These are phyloP conservation scores for Drosophila sordidula DNA, from an alignment of 2,888 invertebrate species.

Conservation along the genomic window DNA sequence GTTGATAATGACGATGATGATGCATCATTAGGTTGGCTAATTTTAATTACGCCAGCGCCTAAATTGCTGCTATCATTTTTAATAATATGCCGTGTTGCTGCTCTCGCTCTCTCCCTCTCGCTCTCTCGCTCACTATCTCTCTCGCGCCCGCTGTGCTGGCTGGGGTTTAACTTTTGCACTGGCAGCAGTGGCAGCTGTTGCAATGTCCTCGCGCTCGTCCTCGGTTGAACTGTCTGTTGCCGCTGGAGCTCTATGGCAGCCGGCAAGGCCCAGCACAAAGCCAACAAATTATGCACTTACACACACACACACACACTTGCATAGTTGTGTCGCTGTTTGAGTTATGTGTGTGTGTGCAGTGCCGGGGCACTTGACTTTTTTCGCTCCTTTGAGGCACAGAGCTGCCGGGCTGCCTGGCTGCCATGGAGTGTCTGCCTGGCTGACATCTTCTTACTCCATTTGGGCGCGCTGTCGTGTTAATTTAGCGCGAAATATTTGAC, in stretches of 20 bases:
- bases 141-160: conserved; percentile 21
- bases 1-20: conserved; percentile 63
- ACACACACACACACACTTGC: conserved; percentile 31
- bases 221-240: conserved; percentile 41
- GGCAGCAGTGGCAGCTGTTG: conserved; percentile 64
- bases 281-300: conserved; percentile 76
- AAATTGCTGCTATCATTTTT: conserved; percentile 79
- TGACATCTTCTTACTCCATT: conserved; percentile 78
- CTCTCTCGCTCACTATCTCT: conserved; percentile 8
- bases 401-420: conserved; percentile 27
- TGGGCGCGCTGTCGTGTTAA: conserved; percentile 79
- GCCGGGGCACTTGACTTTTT: conserved; percentile 64
- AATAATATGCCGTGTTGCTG: conserved; percentile 62
- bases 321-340: conserved; percentile 58
- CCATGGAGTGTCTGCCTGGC: conserved; percentile 51
- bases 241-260: conserved; percentile 29
- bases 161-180: conserved; percentile 69
- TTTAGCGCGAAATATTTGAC: conserved; percentile 80
- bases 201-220: conserved; percentile 25
- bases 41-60: conserved; percentile 74
- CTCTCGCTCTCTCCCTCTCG: not conserved
- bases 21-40: conserved; percentile 78
- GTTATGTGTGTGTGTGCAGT: conserved; percentile 64
- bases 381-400: conserved; percentile 54
- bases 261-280: conserved; percentile 67